Percentiles rank a stretch among this genome's conserved stretches.
Evolutionary conservation across 1,140 invertebrate species (phyloP).

Genomic region (Drosophila sturtevanti): DNA sequence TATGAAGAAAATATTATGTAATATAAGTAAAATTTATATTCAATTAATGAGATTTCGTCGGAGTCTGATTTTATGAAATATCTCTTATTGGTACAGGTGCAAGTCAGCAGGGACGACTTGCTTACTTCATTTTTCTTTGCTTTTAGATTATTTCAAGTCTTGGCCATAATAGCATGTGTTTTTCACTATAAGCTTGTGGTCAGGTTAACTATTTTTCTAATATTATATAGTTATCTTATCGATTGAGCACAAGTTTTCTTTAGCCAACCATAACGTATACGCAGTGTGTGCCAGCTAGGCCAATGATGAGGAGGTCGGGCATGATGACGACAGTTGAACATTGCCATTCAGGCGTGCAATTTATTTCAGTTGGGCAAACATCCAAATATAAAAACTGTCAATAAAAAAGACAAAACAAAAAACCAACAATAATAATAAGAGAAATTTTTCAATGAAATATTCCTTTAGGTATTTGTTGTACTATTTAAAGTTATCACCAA

Average conservation of each 20-base stretch:
- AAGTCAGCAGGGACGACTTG: too few species aligned
- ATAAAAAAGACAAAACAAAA: conserved; percentile 28
- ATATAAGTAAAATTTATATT: too few species aligned
- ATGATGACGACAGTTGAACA: conserved; percentile 30
- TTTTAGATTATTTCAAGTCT: too few species aligned
- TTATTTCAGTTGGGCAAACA: conserved; percentile 59
- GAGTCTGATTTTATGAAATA: too few species aligned
- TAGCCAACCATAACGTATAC: conserved; percentile 36
- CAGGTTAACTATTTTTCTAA: too few species aligned
- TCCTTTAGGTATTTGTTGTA: conserved; percentile 23
- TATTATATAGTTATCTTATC: too few species aligned
- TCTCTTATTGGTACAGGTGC: too few species aligned
- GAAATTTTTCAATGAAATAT: conserved; percentile 2
- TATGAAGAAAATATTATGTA: too few species aligned
- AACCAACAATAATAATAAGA: not conserved
- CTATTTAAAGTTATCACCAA: conserved; percentile 41
- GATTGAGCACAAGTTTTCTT: not conserved
- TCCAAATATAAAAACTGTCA: conserved; percentile 43
- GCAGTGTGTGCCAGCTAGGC: conserved; percentile 27
- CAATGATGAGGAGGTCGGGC: not conserved
- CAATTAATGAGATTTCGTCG: too few species aligned
- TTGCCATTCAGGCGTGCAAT: conserved; percentile 50
- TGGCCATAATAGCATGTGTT: too few species aligned
- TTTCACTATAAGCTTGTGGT: too few species aligned
- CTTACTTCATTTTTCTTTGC: too few species aligned